Evolutionary conservation across 2,888 invertebrate species (phyloP), one percentile per base, ranked within the genome.

Genomic region (Brenthis hecate): DNA sequence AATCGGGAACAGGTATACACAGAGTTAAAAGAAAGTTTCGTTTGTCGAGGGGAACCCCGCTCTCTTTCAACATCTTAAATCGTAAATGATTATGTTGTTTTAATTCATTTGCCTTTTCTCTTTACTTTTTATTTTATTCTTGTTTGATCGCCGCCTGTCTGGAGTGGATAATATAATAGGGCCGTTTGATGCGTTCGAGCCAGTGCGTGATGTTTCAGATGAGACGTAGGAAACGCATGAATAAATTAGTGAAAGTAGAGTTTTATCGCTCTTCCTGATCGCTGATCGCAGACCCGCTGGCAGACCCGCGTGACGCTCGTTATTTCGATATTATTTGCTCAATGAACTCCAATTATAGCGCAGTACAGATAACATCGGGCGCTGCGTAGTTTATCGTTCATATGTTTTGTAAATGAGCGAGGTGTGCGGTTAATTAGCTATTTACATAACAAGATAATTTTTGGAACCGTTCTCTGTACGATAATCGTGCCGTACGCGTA

Each of bases 41-140:
- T 89, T 87, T 87, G 87, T 80, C 81, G 87, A 89, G 91, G 90
- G 89, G 88, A 85, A 79, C 82, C 80, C 84, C 86, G 81, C 85
- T 85, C 84, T 82, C 85, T 85, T 83, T 85, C 85, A 79, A 82
- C 83, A 83, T 86, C 88, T 88, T 88, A 87, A 89, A 88, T 87
- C 89, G 86, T 90, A 89, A 91, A 91, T 88, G 87, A 91, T 91
- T 91, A 90, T 91, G 90, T 91, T 92, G 87, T 91, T 91, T 91
- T 91, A 90, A 92, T 91, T 91, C 88, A 88, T 91, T 91, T 88
- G 90, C 90, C 91, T 90, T 85, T 86, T 84, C 80, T 85, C 78
- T 83, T 80, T 86, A 81, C 81, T 84, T 89, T 87, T 87, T 83
- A 82, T 86, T 89, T 86, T 77, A 81, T 86, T 83, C 81, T 85